phyloP scores from a whole-genome alignment of 2,113 vertebrate species.

The Psammodynastes pulverulentus region DNA sequence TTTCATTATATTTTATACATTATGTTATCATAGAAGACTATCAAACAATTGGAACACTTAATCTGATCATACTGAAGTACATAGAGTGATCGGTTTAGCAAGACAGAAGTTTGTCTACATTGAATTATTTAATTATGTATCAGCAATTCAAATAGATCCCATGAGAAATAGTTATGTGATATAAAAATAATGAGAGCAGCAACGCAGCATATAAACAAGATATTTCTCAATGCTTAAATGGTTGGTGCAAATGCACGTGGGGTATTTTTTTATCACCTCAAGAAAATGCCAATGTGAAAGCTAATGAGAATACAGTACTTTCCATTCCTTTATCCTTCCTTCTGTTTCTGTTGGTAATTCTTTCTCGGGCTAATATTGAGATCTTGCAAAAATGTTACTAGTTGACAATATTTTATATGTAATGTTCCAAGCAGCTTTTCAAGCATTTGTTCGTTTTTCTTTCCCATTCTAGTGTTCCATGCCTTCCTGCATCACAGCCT shows the following conservation, averaged over 20 bases:
- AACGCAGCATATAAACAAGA: neutral
- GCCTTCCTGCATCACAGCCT: constrained; percentile 91
- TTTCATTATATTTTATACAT: neutral
- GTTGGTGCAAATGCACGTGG: neutral
- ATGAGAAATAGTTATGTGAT: neutral
- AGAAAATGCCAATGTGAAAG: neutral
- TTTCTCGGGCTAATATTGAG: neutral
- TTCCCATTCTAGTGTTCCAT: constrained; percentile 82
- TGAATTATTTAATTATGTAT: neutral
- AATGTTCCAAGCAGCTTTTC: neutral
- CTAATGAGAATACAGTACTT: neutral
- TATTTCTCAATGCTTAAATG: neutral
- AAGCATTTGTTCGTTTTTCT: constrained; percentile 13
- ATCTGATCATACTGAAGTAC: neutral
- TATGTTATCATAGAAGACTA: neutral
- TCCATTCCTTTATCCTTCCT: neutral
- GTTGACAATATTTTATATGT: accelerated
- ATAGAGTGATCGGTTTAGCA: neutral
- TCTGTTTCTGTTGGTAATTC: neutral
- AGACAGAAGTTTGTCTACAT: neutral
- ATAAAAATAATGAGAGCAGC: neutral
- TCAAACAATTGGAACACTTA: neutral
- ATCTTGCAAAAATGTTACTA: neutral
- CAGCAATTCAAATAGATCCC: neutral
- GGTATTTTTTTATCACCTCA: neutral